phyloP scores from a whole-genome alignment of 2,113 vertebrate genomes.

The Ammospiza caudacuta region DNA sequence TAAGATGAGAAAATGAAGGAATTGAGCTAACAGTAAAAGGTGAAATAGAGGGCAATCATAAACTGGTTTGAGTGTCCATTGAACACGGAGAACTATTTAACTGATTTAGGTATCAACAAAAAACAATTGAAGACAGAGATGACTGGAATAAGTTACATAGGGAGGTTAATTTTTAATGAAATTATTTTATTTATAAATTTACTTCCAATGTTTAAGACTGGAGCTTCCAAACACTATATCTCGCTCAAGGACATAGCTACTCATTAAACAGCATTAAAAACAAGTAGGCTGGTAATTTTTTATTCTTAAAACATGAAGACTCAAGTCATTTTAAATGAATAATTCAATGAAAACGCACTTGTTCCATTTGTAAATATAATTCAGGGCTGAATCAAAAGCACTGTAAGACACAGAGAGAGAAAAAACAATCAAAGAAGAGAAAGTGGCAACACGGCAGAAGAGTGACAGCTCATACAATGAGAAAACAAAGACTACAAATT shows the following conservation, averaged over 20 bases:
- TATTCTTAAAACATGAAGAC: background rate
- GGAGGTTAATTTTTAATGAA: slow-evolving; percentile 1
- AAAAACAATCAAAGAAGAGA: slow-evolving; percentile 2
- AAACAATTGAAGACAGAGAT: background rate
- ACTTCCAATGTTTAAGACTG: background rate
- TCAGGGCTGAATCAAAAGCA: slow-evolving; percentile 9
- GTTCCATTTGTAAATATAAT: background rate
- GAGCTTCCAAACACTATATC: background rate
- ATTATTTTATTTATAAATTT: slow-evolving; percentile 9
- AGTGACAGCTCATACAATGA: background rate
- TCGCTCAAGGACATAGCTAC: background rate
- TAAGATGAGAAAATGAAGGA: background rate
- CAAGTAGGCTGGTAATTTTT: background rate
- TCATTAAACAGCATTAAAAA: slow-evolving; percentile 10
- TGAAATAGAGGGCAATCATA: background rate
- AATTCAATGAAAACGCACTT: slow-evolving; percentile 38
- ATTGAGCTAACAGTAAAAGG: background rate
- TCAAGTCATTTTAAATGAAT: slow-evolving; percentile 13
- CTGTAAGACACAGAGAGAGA: background rate
- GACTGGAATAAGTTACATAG: background rate
- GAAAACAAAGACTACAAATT: slow-evolving; percentile 12
- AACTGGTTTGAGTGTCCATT: background rate
- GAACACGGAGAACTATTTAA: background rate
- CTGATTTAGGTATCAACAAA: background rate
- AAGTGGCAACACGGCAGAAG: background rate